Evolutionary conservation across 35 echinoderm and acorn worm species (phyloP).

Genomic region (Acanthaster planci): DNA sequence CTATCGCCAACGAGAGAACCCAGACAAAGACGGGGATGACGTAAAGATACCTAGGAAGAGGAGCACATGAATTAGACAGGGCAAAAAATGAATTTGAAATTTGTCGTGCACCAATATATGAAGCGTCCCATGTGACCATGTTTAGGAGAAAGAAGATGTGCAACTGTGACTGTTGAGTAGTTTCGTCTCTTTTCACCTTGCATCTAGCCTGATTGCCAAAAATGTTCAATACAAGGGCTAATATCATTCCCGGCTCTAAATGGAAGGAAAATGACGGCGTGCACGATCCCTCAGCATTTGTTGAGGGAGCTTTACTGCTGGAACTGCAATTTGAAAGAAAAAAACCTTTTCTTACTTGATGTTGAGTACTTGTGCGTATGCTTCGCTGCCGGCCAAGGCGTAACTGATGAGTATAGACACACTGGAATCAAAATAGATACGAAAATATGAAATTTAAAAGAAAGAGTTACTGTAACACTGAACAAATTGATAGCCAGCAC

Average conservation of each 20-base stretch:
- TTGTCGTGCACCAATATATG: not conserved
- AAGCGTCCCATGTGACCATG: too few species aligned
- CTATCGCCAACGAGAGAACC: constrained; percentile 76
- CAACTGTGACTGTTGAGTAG: too few species aligned
- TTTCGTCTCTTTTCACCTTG: too few species aligned
- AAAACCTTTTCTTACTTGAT: constrained; percentile 58
- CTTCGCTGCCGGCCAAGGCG: constrained; percentile 96
- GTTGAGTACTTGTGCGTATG: constrained; percentile 80
- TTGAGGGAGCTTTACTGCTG: too few species aligned
- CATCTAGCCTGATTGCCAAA: too few species aligned
- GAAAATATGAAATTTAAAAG: constrained; percentile 3
- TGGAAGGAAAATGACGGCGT: too few species aligned
- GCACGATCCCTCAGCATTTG: too few species aligned
- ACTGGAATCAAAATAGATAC: constrained; percentile 64
- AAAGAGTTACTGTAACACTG: not conserved
- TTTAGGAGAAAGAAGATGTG: too few species aligned
- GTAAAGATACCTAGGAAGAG: constrained; percentile 62
- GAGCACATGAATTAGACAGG: not conserved
- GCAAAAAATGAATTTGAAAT: not conserved
- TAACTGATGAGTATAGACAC: constrained; percentile 94
- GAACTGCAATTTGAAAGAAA: too few species aligned
- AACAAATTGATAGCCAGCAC: too few species aligned
- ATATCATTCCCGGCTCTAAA: too few species aligned
- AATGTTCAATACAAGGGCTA: too few species aligned
- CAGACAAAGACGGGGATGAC: constrained; percentile 92